Percentiles rank a stretch among this genome's conserved stretches.
Conservation (phyloP, 2,113 vertebrate species). For the Eurypyga helias region DNA sequence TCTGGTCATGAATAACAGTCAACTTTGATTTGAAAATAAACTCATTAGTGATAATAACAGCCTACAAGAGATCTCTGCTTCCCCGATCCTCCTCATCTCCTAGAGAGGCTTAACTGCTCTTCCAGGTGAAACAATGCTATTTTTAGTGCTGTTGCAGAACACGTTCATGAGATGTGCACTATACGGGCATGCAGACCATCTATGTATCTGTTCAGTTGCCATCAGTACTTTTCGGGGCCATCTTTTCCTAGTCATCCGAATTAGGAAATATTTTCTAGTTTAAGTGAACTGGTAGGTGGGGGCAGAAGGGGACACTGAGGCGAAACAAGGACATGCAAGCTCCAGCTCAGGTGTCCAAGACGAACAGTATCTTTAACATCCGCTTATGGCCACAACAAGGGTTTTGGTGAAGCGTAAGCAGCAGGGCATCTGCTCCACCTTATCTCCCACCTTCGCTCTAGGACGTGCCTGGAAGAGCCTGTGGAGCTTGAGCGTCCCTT, state of each 20-base stretch:
- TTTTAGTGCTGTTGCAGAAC: not conserved
- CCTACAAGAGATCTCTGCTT: not conserved
- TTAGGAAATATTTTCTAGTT: not conserved
- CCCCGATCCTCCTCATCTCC: not conserved
- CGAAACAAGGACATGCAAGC: not conserved
- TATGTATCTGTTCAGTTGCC: not conserved
- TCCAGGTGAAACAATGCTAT: not conserved
- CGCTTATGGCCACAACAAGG: not conserved
- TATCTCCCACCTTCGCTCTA: not conserved
- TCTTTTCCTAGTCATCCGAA: not conserved
- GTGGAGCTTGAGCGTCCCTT: not conserved
- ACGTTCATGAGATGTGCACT: not conserved
- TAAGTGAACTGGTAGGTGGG: not conserved
- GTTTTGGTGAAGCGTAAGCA: not conserved
- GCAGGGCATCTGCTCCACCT: not conserved
- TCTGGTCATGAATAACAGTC: not conserved
- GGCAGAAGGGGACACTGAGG: not conserved
- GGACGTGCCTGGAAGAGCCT: not conserved
- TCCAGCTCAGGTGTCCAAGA: not conserved
- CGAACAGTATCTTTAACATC: not conserved
- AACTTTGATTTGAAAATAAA: slow-evolving; percentile 21
- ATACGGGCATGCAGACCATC: not conserved
- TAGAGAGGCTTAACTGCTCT: not conserved
- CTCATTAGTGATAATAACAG: slow-evolving; percentile 27
- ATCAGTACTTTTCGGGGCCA: not conserved